Evolutionary conservation across 2,888 invertebrate genomes (phyloP), one percentile per base, ranked within the genome.

Genomic region (Ichneumoninae sp.): DNA sequence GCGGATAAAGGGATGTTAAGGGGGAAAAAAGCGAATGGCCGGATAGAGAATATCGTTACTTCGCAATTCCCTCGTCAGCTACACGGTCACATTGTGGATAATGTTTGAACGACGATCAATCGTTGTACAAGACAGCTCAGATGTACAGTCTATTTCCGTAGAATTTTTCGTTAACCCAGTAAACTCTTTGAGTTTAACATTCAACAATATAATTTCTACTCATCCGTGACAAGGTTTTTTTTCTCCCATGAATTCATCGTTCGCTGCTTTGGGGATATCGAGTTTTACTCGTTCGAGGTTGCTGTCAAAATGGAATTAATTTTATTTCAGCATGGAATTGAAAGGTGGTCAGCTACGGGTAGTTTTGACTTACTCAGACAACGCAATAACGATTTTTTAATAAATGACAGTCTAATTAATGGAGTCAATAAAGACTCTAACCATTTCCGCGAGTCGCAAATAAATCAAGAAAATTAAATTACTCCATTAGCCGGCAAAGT

Each of bases 1-100:
- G 8, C 13, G 26, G 40, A 77, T 74, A 71, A 44, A 65, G 75
- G 69, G 71, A 63, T 73, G 60, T 19, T 19, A 68, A 57, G 33
- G 44, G 44, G 13, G 16, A 30, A 54, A 69, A 44, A 65, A 22
- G 69, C 52, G 16, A 74, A 57, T 19, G 19, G 22, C 16, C 6
- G n/a, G 30, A 69, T 19, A 8, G 30, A 44, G 16, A 74, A 74
- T 30, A 63, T 40, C 63, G 44, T 57, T 57, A 40, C 33, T 7
- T 36, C 47, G 44, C 22, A 8, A 16, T 74, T 74, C n/a, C 30
- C 13, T 33, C 63, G 26, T 33, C 30, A 30, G 6, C 63, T 1
- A 30, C 63, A 30, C 63, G n/a, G 30, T 6, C 6, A 16, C 60
- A 3, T 30, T 60, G 30, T 13, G 2, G 60, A 5, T 33, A 30